Evolutionary conservation across 2,797 vertebrate genomes (phyloP), one percentile per base, ranked within the genome.

Genomic region (Oophaga sylvatica): DNA sequence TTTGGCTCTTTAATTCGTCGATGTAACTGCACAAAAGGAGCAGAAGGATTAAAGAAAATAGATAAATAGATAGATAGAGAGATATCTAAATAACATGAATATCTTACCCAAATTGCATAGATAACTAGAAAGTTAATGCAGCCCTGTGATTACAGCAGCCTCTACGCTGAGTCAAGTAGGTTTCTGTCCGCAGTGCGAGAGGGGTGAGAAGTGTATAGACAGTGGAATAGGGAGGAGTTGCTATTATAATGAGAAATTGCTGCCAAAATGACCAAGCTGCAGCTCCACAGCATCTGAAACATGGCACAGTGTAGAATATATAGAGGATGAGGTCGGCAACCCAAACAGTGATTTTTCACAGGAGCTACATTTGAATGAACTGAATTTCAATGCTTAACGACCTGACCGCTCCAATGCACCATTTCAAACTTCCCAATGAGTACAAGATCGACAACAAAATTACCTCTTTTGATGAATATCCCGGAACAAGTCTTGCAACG

Each of bases 381-480:
- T 13, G 12, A 68, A 35, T 20, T 7, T 2, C 1, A 5, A 29
- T 29, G 22, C 20, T 13, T 67, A 68, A 26, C 10, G 29, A 15
- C 6, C 29, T 19, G 8, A 20, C 16, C 9, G 9, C 68, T 71
- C 17, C 68, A 35, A 35, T 20, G 16, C 16, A 8, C 29, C 68
- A 71, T 53, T 53, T 9, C 48, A 9, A 53, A 53, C 48, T 53
- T 53, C 48, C 1, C 11, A 7, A 53, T 11, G 48, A 53, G 1
- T 53, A 53, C 48, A 9, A 53, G 48, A 78, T 45, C 62, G 41
- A 15, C 88, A 59, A 68, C 87, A 79, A 22, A 88, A 90, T 85
- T 95, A 99, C 98, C 96, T 99, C 97, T 93, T 97, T 98, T 45
- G 98, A 95, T 90, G 97, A 97, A 91, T 97, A 97, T 88, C 98